These are phyloP conservation scores for Euproctis similis DNA, from an alignment of 2,888 invertebrate genomes.

Conservation along the genomic window DNA sequence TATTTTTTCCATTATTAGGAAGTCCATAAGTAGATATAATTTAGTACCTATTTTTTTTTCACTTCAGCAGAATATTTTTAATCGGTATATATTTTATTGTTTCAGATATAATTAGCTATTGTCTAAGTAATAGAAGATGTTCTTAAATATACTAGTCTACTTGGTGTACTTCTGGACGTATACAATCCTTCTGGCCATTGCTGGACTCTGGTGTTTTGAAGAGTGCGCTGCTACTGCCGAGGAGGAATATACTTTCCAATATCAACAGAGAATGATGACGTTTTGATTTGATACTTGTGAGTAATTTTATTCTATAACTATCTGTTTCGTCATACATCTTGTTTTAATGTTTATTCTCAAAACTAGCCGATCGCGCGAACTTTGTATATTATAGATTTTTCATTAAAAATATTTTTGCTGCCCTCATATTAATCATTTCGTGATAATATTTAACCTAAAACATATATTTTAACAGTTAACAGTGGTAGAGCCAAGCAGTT, in stretches of 20 bases:
- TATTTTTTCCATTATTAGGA: too few relatives aligned
- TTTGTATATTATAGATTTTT: too few relatives aligned
- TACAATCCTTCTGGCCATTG: slow-evolving; percentile 58
- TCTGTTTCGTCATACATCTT: too few relatives aligned
- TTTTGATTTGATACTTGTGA: slow-evolving; percentile 36
- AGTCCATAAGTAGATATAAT: too few relatives aligned
- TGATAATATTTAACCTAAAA: too few relatives aligned
- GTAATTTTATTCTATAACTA: slow-evolving; percentile 8
- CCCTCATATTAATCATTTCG: too few relatives aligned
- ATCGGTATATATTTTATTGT: not conserved
- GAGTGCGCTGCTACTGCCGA: slow-evolving; percentile 65
- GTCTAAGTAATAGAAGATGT: slow-evolving; percentile 33
- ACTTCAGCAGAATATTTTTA: not conserved
- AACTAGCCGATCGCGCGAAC: too few relatives aligned
- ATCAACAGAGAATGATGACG: slow-evolving; percentile 41
- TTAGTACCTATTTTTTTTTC: too few relatives aligned
- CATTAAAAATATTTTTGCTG: too few relatives aligned
- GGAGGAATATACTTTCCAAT: slow-evolving; percentile 58
- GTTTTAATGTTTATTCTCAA: too few relatives aligned
- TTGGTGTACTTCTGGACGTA: slow-evolving; percentile 55
- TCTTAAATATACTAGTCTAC: slow-evolving; percentile 54
- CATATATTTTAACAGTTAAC: too few relatives aligned
- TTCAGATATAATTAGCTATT: slow-evolving; percentile 16
- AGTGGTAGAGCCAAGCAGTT: too few relatives aligned
- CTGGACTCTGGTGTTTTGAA: slow-evolving; percentile 71